Evolutionary conservation across 2,797 vertebrate species (phyloP).

Genomic region (Rhabdophis nuchalis): DNA sequence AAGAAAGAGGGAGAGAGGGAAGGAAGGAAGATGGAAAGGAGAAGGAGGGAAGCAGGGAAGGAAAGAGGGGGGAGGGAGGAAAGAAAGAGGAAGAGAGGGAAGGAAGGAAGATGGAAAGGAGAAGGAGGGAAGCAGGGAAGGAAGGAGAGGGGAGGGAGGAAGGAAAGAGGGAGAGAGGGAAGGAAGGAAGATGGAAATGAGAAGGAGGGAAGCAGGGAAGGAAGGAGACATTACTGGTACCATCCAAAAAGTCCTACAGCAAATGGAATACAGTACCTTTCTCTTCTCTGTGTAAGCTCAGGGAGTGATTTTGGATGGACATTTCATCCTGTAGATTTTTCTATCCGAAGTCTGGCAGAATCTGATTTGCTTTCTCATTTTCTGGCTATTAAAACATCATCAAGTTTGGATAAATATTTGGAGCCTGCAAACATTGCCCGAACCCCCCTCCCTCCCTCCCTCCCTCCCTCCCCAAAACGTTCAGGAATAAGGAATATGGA

Average conservation of each 20-base stretch:
- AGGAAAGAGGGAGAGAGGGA: too few species aligned
- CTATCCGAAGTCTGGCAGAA: not conserved
- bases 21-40: too few species aligned
- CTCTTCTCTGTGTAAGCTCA: not conserved
- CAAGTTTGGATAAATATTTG: not conserved
- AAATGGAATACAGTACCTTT: not conserved
- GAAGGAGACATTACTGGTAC: not conserved
- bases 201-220: not conserved
- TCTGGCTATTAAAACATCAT: not conserved
- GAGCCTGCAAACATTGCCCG: not conserved
- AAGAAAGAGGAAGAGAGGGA: too few species aligned
- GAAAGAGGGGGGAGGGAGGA: too few species aligned
- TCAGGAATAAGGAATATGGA: not conserved
- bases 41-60: too few species aligned
- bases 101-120: too few species aligned
- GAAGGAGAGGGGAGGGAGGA: too few species aligned
- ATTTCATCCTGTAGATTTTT: too few species aligned
- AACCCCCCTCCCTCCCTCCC: not conserved
- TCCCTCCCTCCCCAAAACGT: not conserved
- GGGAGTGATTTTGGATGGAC: not conserved
- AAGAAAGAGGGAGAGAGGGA: too few species aligned
- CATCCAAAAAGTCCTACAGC: not conserved
- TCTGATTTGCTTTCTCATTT: not conserved
- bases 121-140: rapidly evolving
- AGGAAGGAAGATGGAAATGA: not conserved